These are phyloP conservation scores for Platycheirus albimanus DNA, from an alignment of 2,888 invertebrate species.

Conservation along the genomic window DNA sequence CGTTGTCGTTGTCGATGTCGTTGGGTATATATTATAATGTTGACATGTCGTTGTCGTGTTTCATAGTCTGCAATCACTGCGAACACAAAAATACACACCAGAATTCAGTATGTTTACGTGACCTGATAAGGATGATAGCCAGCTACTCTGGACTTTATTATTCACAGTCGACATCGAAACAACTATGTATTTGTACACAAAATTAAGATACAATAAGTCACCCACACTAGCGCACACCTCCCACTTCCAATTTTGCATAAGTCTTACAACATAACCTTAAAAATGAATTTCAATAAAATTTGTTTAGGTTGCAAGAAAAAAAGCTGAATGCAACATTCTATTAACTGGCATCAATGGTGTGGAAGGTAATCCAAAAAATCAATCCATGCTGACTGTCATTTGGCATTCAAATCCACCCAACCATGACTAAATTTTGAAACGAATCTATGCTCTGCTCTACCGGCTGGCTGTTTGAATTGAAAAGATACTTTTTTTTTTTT, in stretches of 20 bases:
- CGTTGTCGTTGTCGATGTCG: no score
- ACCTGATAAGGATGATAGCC: constrained; percentile 10
- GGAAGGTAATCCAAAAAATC: not conserved
- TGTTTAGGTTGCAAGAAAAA: constrained; percentile 22
- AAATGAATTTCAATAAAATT: constrained; percentile 47
- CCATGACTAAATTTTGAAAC: constrained; percentile 43
- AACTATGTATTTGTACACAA: not conserved
- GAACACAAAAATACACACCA: not conserved
- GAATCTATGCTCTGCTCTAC: constrained; percentile 45
- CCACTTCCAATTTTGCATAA: not conserved
- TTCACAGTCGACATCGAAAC: no score
- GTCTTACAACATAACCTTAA: not conserved
- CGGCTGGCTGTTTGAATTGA: constrained; percentile 34
- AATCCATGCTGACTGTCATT: constrained; percentile 44
- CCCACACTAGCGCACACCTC: not conserved
- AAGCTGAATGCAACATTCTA: constrained; percentile 15
- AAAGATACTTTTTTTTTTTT: constrained; percentile 1
- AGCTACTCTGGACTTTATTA: no score
- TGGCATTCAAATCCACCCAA: constrained; percentile 40
- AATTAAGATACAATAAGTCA: constrained; percentile 10
- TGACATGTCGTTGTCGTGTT: not conserved
- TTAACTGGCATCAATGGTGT: not conserved
- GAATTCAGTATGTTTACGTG: no score
- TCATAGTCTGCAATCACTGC: not conserved
- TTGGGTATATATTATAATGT: no score